phyloP scores from a whole-genome alignment of 1,140 invertebrate genomes.

The Tetramorium alpestre region DNA sequence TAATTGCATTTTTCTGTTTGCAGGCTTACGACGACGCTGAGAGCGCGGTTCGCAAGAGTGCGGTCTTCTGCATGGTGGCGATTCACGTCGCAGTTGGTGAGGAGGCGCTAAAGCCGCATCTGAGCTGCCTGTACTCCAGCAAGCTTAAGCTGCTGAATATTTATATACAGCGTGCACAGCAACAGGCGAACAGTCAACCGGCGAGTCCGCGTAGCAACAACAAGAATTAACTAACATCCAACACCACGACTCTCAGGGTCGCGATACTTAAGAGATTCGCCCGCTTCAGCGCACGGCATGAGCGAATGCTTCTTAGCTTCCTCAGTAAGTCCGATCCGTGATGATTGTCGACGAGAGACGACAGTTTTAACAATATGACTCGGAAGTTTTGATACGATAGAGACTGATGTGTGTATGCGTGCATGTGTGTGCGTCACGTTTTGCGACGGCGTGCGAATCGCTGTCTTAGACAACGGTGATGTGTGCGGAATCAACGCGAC shows the following conservation, averaged over 20 bases:
- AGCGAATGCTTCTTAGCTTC: slow-evolving; percentile 80
- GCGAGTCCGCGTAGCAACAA: slow-evolving; percentile 82
- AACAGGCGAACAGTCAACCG: slow-evolving; percentile 82
- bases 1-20: slow-evolving; percentile 29
- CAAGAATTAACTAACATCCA: slow-evolving; percentile 82
- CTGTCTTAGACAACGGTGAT: slow-evolving; percentile 55
- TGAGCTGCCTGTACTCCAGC: slow-evolving; percentile 92
- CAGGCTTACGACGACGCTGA: slow-evolving; percentile 95
- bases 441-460: slow-evolving; percentile 30
- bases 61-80: slow-evolving; percentile 98
- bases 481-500: slow-evolving; percentile 10
- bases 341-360: slow-evolving; percentile 17
- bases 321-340: slow-evolving; percentile 80
- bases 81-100: slow-evolving; percentile 95
- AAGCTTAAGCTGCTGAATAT: slow-evolving; percentile 92
- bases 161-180: slow-evolving; percentile 89
- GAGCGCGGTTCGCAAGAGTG: slow-evolving; percentile 96
- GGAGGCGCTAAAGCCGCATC: slow-evolving; percentile 91
- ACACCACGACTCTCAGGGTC: slow-evolving; percentile 79
- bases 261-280: slow-evolving; percentile 82
- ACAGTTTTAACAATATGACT: slow-evolving; percentile 49
- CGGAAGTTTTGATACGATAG: slow-evolving; percentile 55
- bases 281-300: slow-evolving; percentile 78
- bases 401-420: slow-evolving; percentile 55
- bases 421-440: slow-evolving; percentile 17